A percentile compares a stretch with the other conserved stretches of the same genome.
Conservation (phyloP, 1,140 invertebrate species). For the Paralvinella palmiformis region DNA sequence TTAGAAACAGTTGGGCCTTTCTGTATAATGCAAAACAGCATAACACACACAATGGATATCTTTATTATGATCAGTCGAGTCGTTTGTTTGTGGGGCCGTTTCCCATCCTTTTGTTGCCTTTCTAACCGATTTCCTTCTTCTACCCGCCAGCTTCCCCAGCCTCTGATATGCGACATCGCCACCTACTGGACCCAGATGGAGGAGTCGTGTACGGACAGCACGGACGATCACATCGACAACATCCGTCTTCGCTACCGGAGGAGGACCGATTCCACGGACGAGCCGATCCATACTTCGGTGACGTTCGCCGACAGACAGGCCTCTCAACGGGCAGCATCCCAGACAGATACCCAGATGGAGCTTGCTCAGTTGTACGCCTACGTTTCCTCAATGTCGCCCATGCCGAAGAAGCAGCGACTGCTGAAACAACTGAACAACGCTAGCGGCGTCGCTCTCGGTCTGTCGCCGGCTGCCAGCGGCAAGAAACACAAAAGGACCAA, state of each 20-base stretch:
- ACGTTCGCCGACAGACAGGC: constrained; percentile 29
- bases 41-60: no score
- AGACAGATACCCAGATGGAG: constrained; percentile 68
- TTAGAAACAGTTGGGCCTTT: no score
- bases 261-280: no score
- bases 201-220: background rate
- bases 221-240: no score
- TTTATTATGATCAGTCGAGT: no score
- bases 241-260: no score
- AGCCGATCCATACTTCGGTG: constrained; percentile 33
- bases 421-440: constrained; percentile 87
- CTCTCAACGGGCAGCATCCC: constrained; percentile 23
- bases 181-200: constrained; percentile 37
- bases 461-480: constrained; percentile 18
- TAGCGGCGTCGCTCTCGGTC: constrained; percentile 63
- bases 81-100: no score
- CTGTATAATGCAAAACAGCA: no score
- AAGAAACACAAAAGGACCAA: constrained; percentile 53
- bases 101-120: no score
- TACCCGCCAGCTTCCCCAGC: constrained; percentile 30
- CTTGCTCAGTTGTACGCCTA: constrained; percentile 84
- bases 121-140: no score
- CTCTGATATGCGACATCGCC: constrained; percentile 31
- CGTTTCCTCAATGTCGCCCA: constrained; percentile 82
- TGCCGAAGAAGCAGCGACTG: constrained; percentile 74